Evolutionary conservation across 2,113 vertebrate genomes (phyloP).

Genomic region (Xerus inauris): DNA sequence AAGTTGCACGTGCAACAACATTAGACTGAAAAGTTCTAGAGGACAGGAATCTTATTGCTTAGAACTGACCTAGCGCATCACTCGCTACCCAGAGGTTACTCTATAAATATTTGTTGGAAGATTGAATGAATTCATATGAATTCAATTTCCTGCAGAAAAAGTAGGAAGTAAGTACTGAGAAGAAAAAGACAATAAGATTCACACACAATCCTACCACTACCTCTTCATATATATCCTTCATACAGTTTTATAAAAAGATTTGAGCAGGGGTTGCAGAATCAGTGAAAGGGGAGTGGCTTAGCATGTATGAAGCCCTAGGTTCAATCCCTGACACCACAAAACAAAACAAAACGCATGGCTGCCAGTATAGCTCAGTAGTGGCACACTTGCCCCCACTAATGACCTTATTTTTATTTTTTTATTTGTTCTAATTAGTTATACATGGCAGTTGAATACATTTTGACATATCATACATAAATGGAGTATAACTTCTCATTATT

Average conservation of each 20-base stretch:
- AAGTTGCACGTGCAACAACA: neutral
- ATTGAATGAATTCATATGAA: neutral
- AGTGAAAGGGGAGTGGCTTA: neutral
- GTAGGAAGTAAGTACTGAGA: neutral
- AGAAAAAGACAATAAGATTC: neutral
- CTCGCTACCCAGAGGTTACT: neutral
- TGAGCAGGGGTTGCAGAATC: neutral
- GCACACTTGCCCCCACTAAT: too few species aligned
- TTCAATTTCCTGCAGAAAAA: conserved; percentile 1
- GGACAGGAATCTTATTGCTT: neutral
- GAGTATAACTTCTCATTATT: too few species aligned
- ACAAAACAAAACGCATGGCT: neutral
- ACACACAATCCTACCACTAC: neutral
- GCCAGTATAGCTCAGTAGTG: too few species aligned
- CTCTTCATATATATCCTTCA: neutral
- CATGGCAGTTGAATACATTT: too few species aligned
- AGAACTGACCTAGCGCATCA: neutral
- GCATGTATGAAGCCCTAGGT: neutral
- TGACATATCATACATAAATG: too few species aligned
- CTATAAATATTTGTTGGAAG: conserved; percentile 8
- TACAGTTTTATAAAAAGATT: neutral
- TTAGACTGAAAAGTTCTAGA: neutral
- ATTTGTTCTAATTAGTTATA: too few species aligned
- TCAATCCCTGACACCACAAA: neutral
- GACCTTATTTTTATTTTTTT: too few species aligned